Evolutionary conservation across 2,888 invertebrate genomes (phyloP).

Genomic region (Cryptosula pallasiana): DNA sequence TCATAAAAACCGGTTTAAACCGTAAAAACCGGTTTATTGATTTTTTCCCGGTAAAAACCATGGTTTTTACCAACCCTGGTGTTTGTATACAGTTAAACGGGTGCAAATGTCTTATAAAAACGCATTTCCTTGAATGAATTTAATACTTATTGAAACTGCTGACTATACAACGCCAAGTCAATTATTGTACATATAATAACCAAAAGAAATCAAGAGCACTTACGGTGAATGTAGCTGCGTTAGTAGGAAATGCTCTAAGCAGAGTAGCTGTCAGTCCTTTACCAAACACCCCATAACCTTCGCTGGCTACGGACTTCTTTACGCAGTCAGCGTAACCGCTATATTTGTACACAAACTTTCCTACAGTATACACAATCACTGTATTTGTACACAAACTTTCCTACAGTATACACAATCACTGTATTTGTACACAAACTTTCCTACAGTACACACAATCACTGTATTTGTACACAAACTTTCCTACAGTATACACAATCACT

Average conservation of each 20-base stretch:
- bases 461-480: slow-evolving; percentile 57
- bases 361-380: slow-evolving; percentile 56
- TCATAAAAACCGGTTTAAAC: too few species aligned
- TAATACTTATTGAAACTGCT: too few species aligned
- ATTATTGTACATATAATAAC: too few species aligned
- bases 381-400: slow-evolving; percentile 57
- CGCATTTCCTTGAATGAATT: too few species aligned
- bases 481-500: slow-evolving; percentile 67
- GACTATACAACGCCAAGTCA: too few species aligned
- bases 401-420: slow-evolving; percentile 67
- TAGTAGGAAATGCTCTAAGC: slow-evolving; percentile 82
- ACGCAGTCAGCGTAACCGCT: slow-evolving; percentile 70
- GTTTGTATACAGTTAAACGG: too few species aligned
- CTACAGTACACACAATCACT: slow-evolving; percentile 67
- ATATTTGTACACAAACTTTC: slow-evolving; percentile 57
- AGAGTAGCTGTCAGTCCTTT: slow-evolving; percentile 74
- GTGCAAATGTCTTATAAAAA: too few species aligned
- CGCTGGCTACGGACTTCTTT: slow-evolving; percentile 62
- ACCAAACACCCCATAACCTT: slow-evolving; percentile 69
- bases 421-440: slow-evolving; percentile 57
- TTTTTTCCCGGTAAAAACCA: too few species aligned
- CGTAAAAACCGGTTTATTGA: too few species aligned
- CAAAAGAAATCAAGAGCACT: too few species aligned
- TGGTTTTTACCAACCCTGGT: too few species aligned
- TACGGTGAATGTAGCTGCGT: slow-evolving; percentile 79